A percentile compares a stretch with the other conserved stretches of the same genome.
Conservation (phyloP, 1,140 invertebrate genomes). For the Zaprionus vittiger region DNA sequence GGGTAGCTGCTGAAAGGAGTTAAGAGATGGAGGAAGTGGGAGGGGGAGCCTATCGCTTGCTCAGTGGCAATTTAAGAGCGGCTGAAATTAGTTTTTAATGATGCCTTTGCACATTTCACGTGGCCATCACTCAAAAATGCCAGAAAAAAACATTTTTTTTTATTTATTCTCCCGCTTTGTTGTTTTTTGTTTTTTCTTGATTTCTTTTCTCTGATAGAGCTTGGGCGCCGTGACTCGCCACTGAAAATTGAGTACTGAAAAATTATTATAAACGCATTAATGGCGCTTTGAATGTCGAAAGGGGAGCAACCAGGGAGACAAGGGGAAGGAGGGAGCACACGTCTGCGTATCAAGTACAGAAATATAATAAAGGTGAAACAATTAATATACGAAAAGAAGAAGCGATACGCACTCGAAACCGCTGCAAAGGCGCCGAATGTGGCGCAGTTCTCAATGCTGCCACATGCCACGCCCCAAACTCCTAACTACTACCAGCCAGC, state of each 20-base stretch:
- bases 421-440: slow-evolving; percentile 50
- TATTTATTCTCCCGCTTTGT: neutral
- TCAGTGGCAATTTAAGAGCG: slow-evolving; percentile 70
- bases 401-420: slow-evolving; percentile 54
- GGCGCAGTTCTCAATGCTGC: slow-evolving; percentile 40
- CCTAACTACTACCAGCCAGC: slow-evolving; percentile 12
- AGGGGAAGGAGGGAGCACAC: neutral
- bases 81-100: slow-evolving; percentile 78
- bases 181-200: neutral
- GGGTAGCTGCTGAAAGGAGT: neutral
- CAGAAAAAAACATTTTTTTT: slow-evolving; percentile 24
- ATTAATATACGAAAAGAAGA: slow-evolving; percentile 74
- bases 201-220: slow-evolving; percentile 17
- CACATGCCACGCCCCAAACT: slow-evolving; percentile 52
- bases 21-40: neutral
- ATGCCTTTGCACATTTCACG: slow-evolving; percentile 74
- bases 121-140: slow-evolving; percentile 60
- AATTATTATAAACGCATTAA: slow-evolving; percentile 83
- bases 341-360: slow-evolving; percentile 65
- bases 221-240: slow-evolving; percentile 11
- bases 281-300: slow-evolving; percentile 55
- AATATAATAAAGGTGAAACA: slow-evolving; percentile 82
- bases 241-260: slow-evolving; percentile 64
- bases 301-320: neutral
- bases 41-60: slow-evolving; percentile 38